Percentiles rank a stretch among this genome's conserved stretches.
These are phyloP conservation scores for Dryococelus australis DNA, from an alignment of 2,888 invertebrate species.

Conservation along the genomic window DNA sequence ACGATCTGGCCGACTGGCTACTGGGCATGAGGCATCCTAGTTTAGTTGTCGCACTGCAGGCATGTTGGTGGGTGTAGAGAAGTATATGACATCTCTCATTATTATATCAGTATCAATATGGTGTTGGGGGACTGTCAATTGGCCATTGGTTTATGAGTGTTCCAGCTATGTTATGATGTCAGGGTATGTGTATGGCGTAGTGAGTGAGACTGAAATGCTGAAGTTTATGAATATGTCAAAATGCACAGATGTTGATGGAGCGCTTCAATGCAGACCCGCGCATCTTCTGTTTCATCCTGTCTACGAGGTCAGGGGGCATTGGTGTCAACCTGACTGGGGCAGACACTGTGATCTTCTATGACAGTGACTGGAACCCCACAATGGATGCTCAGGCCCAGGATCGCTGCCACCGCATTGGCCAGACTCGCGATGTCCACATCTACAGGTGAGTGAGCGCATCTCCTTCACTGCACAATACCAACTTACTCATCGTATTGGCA, in stretches of 20 bases:
- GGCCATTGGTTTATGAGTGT: no score
- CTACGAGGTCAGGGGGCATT: constrained; percentile 96
- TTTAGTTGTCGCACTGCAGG: no score
- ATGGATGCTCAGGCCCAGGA: constrained; percentile 99
- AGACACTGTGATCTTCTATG: constrained; percentile 99
- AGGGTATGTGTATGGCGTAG: no score
- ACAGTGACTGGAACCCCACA: constrained; percentile 99
- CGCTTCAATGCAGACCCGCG: constrained; percentile 94
- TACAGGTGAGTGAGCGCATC: constrained; percentile 72
- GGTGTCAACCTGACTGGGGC: constrained; percentile 99
- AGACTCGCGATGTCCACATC: constrained; percentile 98
- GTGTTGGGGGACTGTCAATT: no score
- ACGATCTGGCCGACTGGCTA: no score
- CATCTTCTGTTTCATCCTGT: constrained; percentile 97
- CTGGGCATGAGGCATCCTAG: no score
- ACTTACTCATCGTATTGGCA: no score
- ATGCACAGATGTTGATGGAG: constrained; percentile 82
- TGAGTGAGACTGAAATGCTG: background rate
- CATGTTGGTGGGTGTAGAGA: no score
- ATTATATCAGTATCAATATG: no score
- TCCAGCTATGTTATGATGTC: no score
- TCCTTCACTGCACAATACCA: no score
- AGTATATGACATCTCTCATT: no score
- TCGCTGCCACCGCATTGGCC: constrained; percentile 98
- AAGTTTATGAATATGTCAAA: constrained; percentile 29